Percentiles rank a stretch among this genome's conserved stretches.
Evolutionary conservation across 2,888 invertebrate genomes (phyloP).

Genomic region (Oeneis ivallda): DNA sequence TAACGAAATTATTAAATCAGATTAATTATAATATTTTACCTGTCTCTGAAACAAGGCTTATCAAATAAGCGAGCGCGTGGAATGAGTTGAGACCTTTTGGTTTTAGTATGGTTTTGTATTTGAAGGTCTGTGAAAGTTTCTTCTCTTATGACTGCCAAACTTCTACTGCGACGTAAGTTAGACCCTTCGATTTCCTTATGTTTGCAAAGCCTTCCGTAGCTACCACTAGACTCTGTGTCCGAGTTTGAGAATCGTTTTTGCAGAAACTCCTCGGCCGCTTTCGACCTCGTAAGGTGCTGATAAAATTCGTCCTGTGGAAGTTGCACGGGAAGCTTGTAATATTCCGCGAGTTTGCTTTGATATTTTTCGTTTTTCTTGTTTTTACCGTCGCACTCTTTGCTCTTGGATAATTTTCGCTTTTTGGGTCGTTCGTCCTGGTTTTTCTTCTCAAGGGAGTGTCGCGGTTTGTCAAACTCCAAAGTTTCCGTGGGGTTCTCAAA

Average conservation of each 20-base stretch:
- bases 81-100: conserved; percentile 88
- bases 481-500: conserved; percentile 79
- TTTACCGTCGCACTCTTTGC: conserved; percentile 66
- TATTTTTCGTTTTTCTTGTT: conserved; percentile 75
- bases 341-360: conserved; percentile 76
- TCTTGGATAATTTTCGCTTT: conserved; percentile 69
- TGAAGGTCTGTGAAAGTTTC: conserved; percentile 87
- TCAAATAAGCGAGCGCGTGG: conserved; percentile 90
- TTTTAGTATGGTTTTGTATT: conserved; percentile 83
- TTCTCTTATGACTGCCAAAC: conserved; percentile 89
- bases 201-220: conserved; percentile 76
- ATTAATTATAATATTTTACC: conserved; percentile 68
- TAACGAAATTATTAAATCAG: background rate
- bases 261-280: conserved; percentile 72
- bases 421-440: conserved; percentile 73
- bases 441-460: conserved; percentile 71
- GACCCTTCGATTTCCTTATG: conserved; percentile 76
- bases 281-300: conserved; percentile 73
- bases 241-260: conserved; percentile 74
- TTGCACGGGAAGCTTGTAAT: conserved; percentile 73
- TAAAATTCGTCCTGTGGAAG: conserved; percentile 78
- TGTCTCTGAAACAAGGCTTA: conserved; percentile 87
- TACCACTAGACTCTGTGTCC: conserved; percentile 74
- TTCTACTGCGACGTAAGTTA: conserved; percentile 85
- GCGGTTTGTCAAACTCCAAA: conserved; percentile 72